Evolutionary conservation across 2,888 invertebrate species (phyloP), one percentile per base, ranked within the genome.

Genomic region (Clistopyga incitator): DNA sequence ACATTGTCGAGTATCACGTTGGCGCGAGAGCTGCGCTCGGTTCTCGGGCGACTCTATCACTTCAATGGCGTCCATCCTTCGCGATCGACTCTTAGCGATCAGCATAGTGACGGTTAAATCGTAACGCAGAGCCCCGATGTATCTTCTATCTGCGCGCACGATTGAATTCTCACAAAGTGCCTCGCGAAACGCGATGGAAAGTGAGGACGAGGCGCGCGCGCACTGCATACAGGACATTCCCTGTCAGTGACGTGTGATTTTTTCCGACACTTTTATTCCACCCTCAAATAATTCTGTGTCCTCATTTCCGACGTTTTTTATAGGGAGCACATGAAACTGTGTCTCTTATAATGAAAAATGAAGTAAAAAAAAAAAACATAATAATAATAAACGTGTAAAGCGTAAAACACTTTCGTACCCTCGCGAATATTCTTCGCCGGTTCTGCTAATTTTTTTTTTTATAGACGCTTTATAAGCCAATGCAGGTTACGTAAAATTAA

Each of bases 141-240:
- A 38, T 71, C 20, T 20, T 18, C 52, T 52, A 52, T 38, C 38
- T 15, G 23, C 18, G 29, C 29, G 15, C 38, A 71, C 38, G 71
- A 56, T 56, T 56, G 71, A 74, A 61, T 47, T 18, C 45, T n/a
- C 45, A 23, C 54, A 38, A 42, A 72, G 23, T 42, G 52, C 71
- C 23, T 38, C 45, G 25, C n/a, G 45, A 72, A 72, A 72, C 56
- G 56, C 72, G 56, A 72, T 72, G 23, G 72, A 72, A 59, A 72
- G 72, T 72, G 45, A 72, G 59, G 29, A 45, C 23, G 42, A 56
- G 23, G n/a, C 23, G 2, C 6, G n/a, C n/a, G n/a, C n/a, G n/a
- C 34, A 47, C 2, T 18, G 18, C 6, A 18, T 38, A 38, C 8
- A 38, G 10, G 38, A 38, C 38, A 10, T 38, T 38, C 38, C 10